These are phyloP conservation scores for Geococcyx californianus DNA, from an alignment of 2,113 vertebrate species.

Conservation along the genomic window DNA sequence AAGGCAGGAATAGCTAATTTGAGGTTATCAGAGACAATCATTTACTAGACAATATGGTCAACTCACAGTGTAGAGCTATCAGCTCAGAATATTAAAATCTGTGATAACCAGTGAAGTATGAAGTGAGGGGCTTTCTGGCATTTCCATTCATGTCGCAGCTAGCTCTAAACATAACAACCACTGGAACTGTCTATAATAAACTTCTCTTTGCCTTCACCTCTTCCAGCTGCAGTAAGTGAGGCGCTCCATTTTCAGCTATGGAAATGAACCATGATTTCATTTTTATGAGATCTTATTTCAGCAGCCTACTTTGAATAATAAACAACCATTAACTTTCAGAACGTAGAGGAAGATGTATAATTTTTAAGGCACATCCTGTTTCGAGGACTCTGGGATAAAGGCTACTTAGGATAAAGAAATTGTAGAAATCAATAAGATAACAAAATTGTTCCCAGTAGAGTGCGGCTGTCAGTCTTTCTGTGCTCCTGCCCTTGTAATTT, in stretches of 20 bases:
- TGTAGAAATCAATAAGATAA: background rate
- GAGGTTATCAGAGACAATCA: background rate
- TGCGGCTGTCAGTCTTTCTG: background rate
- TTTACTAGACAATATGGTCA: background rate
- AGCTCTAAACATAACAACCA: background rate
- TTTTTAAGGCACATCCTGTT: background rate
- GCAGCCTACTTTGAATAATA: background rate
- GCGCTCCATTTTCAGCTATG: slow-evolving; percentile 36
- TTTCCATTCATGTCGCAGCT: background rate
- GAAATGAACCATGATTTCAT: background rate
- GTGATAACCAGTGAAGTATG: background rate
- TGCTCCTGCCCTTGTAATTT: background rate
- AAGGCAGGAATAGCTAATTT: background rate
- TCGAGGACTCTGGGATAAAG: background rate
- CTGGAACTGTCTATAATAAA: background rate
- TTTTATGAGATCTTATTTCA: slow-evolving; percentile 17
- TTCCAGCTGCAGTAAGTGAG: background rate
- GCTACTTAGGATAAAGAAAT: background rate
- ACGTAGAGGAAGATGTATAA: background rate
- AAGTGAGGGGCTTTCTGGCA: background rate
- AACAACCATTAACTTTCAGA: background rate
- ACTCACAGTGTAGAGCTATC: background rate
- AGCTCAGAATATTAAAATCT: background rate
- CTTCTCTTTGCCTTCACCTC: background rate
- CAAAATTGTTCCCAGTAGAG: background rate